phyloP scores from a whole-genome alignment of 2,888 invertebrate genomes.

The Galerucella nymphaeae region DNA sequence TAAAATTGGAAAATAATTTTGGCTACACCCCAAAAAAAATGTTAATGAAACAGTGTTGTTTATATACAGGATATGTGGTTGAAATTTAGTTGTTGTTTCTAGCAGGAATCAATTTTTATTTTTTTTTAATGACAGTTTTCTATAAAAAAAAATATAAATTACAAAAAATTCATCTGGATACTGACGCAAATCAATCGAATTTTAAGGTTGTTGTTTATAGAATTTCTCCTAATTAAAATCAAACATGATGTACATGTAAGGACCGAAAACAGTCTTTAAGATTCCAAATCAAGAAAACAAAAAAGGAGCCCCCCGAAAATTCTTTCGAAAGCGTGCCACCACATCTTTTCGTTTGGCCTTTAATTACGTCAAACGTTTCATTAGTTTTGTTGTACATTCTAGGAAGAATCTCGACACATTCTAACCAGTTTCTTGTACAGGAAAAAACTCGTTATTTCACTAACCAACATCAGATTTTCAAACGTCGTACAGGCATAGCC shows the following conservation, averaged over 20 bases:
- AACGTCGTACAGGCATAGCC: conserved; percentile 14
- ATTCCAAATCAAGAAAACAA: not conserved
- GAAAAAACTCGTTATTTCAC: conserved; percentile 25
- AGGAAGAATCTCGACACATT: conserved; percentile 29
- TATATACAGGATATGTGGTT: too few species aligned
- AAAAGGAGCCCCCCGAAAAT: not conserved
- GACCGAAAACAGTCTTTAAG: conserved; percentile 2
- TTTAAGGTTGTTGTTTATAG: not conserved
- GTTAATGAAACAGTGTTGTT: too few species aligned
- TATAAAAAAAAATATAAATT: too few species aligned
- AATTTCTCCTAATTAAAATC: not conserved
- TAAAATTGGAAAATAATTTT: too few species aligned
- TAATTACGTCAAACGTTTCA: conserved; percentile 18
- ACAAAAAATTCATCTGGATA: not conserved
- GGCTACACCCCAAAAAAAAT: too few species aligned
- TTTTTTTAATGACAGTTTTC: too few species aligned
- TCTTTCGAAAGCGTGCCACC: conserved; percentile 23
- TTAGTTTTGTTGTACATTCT: conserved; percentile 21
- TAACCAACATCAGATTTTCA: conserved; percentile 34
- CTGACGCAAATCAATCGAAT: not conserved
- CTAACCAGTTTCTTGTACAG: conserved; percentile 23
- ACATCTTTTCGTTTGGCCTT: conserved; percentile 18
- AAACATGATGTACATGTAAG: not conserved
- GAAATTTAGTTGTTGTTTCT: too few species aligned
- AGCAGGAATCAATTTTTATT: too few species aligned